Evolutionary conservation across 2,797 vertebrate species (phyloP).

Genomic region (Mallotus villosus): DNA sequence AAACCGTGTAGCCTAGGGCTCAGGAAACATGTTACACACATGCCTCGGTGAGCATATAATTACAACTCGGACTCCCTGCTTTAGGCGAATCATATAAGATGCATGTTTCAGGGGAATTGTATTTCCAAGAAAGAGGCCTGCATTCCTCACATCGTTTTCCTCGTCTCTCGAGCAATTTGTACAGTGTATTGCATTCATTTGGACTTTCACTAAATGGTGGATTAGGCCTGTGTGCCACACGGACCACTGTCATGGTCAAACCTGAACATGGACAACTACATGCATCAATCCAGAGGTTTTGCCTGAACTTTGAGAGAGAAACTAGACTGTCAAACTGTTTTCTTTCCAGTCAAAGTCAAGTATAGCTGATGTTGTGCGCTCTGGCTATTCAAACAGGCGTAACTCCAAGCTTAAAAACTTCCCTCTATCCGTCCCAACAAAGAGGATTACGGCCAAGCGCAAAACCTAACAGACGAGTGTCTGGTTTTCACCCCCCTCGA

Average conservation of each 20-base stretch:
- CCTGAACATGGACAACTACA: background rate
- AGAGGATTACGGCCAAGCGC: conserved; percentile 21
- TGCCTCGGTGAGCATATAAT: too few species aligned
- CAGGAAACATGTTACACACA: too few species aligned
- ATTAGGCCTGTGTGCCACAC: background rate
- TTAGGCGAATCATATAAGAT: too few species aligned
- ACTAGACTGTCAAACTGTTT: background rate
- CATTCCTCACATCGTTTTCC: too few species aligned
- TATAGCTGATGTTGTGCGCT: background rate
- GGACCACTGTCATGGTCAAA: background rate
- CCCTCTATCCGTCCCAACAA: conserved; percentile 15
- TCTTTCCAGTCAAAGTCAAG: background rate
- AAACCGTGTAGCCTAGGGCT: too few species aligned
- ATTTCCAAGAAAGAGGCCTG: too few species aligned
- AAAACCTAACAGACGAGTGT: conserved; percentile 15
- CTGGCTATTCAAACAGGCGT: background rate
- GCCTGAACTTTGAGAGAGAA: background rate
- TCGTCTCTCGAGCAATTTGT: too few species aligned
- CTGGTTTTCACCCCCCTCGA: conserved; percentile 5
- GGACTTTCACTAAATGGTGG: too few species aligned
- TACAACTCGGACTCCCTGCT: too few species aligned
- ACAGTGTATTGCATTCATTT: too few species aligned
- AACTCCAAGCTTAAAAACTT: conserved; percentile 19
- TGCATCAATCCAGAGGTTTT: background rate
- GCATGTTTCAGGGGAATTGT: too few species aligned